Percentiles rank a stretch among this genome's conserved stretches.
These are phyloP conservation scores for Otis tarda DNA, from an alignment of 2,113 vertebrate species.

Conservation along the genomic window DNA sequence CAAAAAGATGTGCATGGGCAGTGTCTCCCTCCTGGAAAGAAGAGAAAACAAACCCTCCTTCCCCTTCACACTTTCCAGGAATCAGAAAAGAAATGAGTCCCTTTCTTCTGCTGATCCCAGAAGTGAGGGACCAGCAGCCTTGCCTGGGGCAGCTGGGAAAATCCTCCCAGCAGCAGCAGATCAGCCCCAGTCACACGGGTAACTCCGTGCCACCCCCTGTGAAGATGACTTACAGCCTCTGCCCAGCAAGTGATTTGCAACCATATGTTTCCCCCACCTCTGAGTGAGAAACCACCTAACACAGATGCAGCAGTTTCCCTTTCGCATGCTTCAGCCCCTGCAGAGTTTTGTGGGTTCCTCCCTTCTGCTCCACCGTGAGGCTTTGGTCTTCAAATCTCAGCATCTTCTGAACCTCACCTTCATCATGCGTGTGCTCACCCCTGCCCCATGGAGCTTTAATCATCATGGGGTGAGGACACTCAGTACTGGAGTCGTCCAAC, in stretches of 20 bases:
- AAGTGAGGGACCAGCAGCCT: background rate
- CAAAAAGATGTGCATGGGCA: accelerated
- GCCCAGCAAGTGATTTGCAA: background rate
- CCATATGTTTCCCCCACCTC: background rate
- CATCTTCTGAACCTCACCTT: background rate
- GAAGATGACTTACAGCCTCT: background rate
- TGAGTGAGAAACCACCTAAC: background rate
- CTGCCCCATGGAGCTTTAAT: background rate
- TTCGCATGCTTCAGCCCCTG: background rate
- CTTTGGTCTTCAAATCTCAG: background rate
- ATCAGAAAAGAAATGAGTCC: background rate
- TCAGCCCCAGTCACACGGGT: background rate
- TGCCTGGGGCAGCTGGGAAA: background rate
- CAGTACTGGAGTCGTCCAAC: background rate
- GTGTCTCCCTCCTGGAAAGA: background rate
- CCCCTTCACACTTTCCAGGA: background rate
- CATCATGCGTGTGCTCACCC: background rate
- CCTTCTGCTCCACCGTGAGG: background rate
- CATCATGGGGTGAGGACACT: background rate
- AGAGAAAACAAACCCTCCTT: background rate
- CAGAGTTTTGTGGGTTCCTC: background rate
- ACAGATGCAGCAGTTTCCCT: background rate
- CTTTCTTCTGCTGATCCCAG: background rate
- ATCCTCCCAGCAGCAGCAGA: background rate
- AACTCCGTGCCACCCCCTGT: background rate